Evolutionary conservation across 2,113 vertebrate species (phyloP).

Genomic region (Onychostruthus taczanowskii): DNA sequence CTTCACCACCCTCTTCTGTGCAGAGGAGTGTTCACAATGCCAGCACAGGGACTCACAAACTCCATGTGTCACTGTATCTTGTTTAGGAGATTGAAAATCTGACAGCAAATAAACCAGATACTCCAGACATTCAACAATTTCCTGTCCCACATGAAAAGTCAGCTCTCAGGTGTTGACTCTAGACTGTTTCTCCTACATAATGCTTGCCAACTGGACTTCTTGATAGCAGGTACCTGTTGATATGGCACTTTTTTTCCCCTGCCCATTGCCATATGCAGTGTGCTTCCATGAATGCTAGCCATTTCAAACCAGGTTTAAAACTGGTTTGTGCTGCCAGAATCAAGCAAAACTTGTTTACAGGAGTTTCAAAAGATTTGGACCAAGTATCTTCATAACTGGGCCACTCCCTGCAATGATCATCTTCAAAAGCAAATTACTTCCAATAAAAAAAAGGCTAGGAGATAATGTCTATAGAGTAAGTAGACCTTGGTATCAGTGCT

Average conservation of each 20-base stretch:
- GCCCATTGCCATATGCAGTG: neutral
- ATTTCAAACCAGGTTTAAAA: neutral
- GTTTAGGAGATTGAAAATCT: neutral
- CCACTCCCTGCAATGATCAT: neutral
- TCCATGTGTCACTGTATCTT: neutral
- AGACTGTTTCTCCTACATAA: neutral
- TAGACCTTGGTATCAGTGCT: neutral
- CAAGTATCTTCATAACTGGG: neutral
- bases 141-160: neutral
- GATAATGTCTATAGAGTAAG: neutral
- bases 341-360: neutral
- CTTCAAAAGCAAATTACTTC: neutral
- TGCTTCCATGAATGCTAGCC: neutral
- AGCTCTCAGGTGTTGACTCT: neutral
- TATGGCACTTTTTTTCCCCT: neutral
- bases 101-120: neutral
- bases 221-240: neutral
- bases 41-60: neutral
- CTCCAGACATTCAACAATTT: neutral
- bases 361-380: neutral
- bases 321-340: neutral
- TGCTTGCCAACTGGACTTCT: neutral
- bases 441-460: neutral
- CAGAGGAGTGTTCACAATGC: neutral
- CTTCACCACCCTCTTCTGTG: neutral